Evolutionary conservation across 2,113 vertebrate genomes (phyloP).

Genomic region (Heliornis fulica): DNA sequence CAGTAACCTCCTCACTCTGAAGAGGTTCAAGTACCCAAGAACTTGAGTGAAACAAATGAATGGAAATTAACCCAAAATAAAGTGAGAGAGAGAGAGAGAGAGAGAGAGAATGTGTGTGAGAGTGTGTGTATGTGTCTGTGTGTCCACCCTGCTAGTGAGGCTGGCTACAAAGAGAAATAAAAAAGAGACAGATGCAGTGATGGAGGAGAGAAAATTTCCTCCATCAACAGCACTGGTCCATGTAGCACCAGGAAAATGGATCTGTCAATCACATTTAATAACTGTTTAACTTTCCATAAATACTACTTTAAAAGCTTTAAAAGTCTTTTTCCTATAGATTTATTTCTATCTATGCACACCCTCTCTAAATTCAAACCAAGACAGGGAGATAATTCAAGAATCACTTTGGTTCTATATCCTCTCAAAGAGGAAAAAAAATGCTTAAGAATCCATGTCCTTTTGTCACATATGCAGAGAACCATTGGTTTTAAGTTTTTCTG

Average conservation of each 20-base stretch:
- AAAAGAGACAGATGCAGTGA: background rate
- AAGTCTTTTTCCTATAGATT: background rate
- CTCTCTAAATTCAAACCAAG: background rate
- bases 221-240: accelerated
- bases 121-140: too few relatives aligned
- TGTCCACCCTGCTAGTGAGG: too few relatives aligned
- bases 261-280: background rate
- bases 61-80: background rate
- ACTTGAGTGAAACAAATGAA: background rate
- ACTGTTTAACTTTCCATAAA: background rate
- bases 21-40: background rate
- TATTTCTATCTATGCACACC: background rate
- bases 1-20: background rate
- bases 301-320: background rate
- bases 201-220: background rate
- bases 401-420: background rate
- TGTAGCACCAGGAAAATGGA: background rate
- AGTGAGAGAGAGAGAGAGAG: too few relatives aligned
- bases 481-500: background rate
- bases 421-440: background rate
- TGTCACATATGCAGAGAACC: background rate
- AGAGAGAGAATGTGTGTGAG: too few relatives aligned
- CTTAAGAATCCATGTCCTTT: background rate
- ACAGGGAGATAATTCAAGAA: background rate
- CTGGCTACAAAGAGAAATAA: background rate